Evolutionary conservation across 2,113 vertebrate species (phyloP), one percentile per base, ranked within the genome.

Genomic region (Eurypyga helias): DNA sequence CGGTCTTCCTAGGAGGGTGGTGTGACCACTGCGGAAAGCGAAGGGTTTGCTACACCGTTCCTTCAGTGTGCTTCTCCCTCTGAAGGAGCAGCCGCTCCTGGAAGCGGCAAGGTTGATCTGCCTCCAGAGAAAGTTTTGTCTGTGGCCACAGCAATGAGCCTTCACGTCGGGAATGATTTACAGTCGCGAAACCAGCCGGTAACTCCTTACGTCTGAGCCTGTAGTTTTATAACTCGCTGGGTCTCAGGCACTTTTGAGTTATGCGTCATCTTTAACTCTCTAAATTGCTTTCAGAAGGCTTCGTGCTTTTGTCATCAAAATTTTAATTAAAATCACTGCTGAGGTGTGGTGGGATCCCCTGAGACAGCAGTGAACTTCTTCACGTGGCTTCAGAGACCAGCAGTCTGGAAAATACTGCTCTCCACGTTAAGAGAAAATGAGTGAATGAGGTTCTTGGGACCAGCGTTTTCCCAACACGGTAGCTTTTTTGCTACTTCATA

Each of bases 271-370:
- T 89, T 82, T 65, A 91, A 67, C 65, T 89, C 78, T 75, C 48
- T 71, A 55, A 96, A 91, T 95, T 87, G 65, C 89, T 87, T 94
- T 73, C 24, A 82, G 61, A 83, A 48, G 29, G 45, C 65, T 82
- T 12, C 0, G 6, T 2, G 10, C 52, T 89, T 89, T 36, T 85
- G 81, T 79, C 89, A 72, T 94, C 83, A 91, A 85, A 80, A 65
- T 79, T 96, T 97, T 96, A 84, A 83, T 91, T 95, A 89, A 94
- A 95, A 93, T 91, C 77, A 52, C 65, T 3, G 10, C 73, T 82
- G 77, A 94, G 83, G 57, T 94, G 81, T 72, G 83, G 61, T 76
- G 41, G 65, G 34, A 67, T 96, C 96, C 96, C 94, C 41, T 49
- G 94, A 85, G 96, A 94, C 31, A 72, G 57, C 92, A 28, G 77